phyloP scores from a whole-genome alignment of 2,797 vertebrate genomes.

The Vipera ursinii region DNA sequence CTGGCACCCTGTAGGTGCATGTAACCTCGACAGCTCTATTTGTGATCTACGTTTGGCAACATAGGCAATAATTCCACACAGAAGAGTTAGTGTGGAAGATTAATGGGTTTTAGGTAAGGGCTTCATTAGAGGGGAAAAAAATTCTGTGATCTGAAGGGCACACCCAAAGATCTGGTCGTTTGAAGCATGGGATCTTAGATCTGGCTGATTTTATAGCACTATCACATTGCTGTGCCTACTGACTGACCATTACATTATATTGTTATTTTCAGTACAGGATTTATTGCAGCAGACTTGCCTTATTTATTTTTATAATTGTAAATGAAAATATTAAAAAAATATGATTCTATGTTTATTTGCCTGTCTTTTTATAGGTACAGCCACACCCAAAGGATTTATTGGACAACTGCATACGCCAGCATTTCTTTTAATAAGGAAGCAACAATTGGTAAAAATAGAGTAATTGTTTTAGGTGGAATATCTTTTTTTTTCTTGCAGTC shows the following conservation, averaged over 20 bases:
- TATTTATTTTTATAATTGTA: conserved; percentile 67
- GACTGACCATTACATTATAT: background rate
- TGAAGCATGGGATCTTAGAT: background rate
- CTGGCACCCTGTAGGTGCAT: background rate
- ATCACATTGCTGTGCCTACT: background rate
- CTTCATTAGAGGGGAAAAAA: background rate
- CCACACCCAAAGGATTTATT: background rate
- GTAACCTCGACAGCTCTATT: background rate
- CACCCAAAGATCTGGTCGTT: background rate
- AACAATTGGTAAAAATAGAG: background rate
- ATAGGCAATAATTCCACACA: background rate
- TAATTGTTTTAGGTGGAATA: background rate
- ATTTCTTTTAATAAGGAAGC: background rate
- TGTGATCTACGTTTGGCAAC: background rate
- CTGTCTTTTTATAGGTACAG: background rate
- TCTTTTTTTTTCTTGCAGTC: background rate
- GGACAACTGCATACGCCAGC: background rate
- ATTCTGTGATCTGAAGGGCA: background rate
- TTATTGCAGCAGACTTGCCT: conserved; percentile 31
- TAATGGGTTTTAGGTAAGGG: conserved; percentile 31
- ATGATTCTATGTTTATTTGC: conserved; percentile 29
- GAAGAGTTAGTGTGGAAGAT: background rate
- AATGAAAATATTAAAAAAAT: conserved; percentile 43
- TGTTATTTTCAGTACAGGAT: background rate
- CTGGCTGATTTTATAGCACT: background rate